Percentiles rank a stretch among this genome's conserved stretches.
Conservation (phyloP, 2,888 invertebrate species). For the Tinea trinotella region DNA sequence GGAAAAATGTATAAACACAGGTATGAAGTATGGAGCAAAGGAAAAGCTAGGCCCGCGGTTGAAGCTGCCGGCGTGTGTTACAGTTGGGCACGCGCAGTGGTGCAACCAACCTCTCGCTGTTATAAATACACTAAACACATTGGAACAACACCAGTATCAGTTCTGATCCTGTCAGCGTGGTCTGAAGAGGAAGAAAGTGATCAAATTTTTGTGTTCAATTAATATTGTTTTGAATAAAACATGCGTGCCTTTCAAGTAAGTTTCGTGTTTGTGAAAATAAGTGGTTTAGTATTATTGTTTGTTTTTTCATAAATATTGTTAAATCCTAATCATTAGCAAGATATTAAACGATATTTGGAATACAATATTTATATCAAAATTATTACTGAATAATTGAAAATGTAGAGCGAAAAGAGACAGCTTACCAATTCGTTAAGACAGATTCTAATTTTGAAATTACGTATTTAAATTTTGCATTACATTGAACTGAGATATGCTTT, state of each 20-base stretch:
- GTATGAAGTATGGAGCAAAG: no score
- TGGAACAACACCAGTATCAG: slow-evolving; percentile 49
- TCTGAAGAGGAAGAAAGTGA: slow-evolving; percentile 69
- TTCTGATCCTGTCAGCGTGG: slow-evolving; percentile 59
- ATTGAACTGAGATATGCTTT: no score
- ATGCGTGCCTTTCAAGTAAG: slow-evolving; percentile 66
- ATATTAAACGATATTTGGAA: no score
- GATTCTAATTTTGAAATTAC: no score
- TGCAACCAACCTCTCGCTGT: slow-evolving; percentile 38
- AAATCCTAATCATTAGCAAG: no score
- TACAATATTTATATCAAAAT: no score
- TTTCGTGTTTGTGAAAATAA: slow-evolving; percentile 23
- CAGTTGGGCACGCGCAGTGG: slow-evolving; percentile 26
- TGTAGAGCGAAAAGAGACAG: no score
- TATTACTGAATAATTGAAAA: no score
- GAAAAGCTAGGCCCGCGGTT: neutral
- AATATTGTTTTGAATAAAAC: slow-evolving; percentile 26
- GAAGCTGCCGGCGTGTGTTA: slow-evolving; percentile 1
- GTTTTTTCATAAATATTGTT: neutral
- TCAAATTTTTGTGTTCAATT: slow-evolving; percentile 24
- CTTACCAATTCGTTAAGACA: no score
- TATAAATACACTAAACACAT: slow-evolving; percentile 51
- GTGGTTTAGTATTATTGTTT: neutral
- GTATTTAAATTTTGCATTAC: no score
- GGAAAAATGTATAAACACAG: no score